Evolutionary conservation across 2,888 invertebrate genomes (phyloP).

Genomic region (Glaucopsyche alexis): DNA sequence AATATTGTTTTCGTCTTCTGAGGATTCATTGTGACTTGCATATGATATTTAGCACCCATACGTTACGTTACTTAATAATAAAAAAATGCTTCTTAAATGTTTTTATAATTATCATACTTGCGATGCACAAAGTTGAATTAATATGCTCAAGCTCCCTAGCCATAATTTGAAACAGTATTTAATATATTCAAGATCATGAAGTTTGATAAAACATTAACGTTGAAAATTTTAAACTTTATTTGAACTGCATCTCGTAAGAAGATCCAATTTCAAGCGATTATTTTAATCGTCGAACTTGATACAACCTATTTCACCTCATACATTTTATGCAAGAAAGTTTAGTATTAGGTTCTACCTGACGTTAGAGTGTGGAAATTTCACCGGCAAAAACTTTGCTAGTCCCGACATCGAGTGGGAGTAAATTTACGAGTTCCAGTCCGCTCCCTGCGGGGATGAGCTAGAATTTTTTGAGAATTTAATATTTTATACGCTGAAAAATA

Average conservation of each 20-base stretch:
- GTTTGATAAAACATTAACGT: constrained; percentile 18
- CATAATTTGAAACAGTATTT: neutral
- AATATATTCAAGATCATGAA: neutral
- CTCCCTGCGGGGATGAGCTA: constrained; percentile 46
- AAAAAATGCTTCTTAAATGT: neutral
- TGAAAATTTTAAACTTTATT: constrained; percentile 8
- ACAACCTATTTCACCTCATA: constrained; percentile 20
- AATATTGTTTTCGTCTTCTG: constrained; percentile 30
- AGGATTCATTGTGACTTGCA: constrained; percentile 13
- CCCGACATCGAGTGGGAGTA: constrained; percentile 57
- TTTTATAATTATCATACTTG: neutral
- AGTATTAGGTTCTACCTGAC: constrained; percentile 43
- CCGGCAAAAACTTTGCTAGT: constrained; percentile 51
- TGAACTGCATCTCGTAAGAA: constrained; percentile 6
- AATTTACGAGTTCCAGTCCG: constrained; percentile 52
- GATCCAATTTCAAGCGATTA: constrained; percentile 13
- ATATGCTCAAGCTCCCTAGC: neutral
- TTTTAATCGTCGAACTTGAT: constrained; percentile 17
- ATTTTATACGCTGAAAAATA: constrained; percentile 37
- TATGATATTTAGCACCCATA: neutral
- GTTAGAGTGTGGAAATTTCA: constrained; percentile 41
- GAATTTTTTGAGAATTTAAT: constrained; percentile 42
- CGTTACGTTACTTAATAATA: neutral
- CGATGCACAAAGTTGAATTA: neutral
- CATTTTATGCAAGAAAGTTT: constrained; percentile 40